Percentiles rank a stretch among this genome's conserved stretches.
Evolutionary conservation across 2,113 vertebrate genomes (phyloP).

Genomic region (Gnathonemus longibarbis): DNA sequence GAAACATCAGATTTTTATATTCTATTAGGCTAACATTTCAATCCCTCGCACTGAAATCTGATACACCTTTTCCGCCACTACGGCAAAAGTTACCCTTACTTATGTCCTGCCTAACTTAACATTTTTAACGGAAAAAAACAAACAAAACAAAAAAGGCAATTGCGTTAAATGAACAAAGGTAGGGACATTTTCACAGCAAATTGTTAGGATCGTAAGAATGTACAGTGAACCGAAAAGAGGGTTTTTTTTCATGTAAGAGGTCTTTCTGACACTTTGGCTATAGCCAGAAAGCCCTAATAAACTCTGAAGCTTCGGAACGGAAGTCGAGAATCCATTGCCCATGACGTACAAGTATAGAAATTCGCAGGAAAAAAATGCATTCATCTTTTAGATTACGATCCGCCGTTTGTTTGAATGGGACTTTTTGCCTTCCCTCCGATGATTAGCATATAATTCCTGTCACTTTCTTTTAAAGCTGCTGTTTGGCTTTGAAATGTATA

Average conservation of each 20-base stretch:
- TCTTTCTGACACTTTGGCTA: neutral
- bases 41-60: neutral
- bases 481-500: neutral
- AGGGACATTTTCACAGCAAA: neutral
- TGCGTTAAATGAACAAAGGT: neutral
- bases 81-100: neutral
- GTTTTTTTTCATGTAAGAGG: neutral
- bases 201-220: neutral
- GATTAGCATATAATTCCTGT: neutral
- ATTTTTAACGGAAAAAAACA: neutral
- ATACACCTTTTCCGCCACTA: neutral
- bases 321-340: neutral
- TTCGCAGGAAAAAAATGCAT: neutral
- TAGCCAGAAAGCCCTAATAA: neutral
- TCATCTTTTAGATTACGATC: neutral
- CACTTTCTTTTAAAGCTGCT: neutral
- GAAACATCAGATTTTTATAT: neutral
- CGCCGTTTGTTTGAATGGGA: neutral
- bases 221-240: neutral
- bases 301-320: neutral
- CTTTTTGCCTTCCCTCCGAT: neutral
- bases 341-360: neutral
- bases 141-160: slow-evolving; percentile 1
- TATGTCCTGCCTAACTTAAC: neutral
- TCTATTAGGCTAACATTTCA: neutral